Percentiles rank a stretch among this genome's conserved stretches.
These are phyloP conservation scores for Cyanoliseus patagonus DNA, from an alignment of 2,113 vertebrate genomes.

Conservation along the genomic window DNA sequence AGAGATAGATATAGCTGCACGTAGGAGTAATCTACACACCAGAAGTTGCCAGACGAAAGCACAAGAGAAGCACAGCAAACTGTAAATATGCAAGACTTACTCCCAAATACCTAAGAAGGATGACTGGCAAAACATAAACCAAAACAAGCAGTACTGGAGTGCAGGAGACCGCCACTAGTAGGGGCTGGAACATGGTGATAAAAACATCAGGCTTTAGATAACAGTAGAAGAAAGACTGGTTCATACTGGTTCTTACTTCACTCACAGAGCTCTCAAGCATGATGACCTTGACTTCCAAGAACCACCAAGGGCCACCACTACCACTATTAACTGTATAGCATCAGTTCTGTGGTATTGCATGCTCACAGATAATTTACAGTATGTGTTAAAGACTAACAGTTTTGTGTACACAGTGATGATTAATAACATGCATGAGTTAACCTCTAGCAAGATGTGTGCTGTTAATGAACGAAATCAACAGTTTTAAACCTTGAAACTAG, in stretches of 20 bases:
- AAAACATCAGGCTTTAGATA: not conserved
- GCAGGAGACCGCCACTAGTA: not conserved
- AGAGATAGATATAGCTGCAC: not conserved
- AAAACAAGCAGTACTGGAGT: not conserved
- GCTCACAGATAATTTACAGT: not conserved
- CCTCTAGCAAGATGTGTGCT: not conserved
- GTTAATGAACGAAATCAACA: not conserved
- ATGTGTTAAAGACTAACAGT: not conserved
- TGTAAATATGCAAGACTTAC: not conserved
- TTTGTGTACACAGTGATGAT: not conserved
- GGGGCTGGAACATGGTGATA: not conserved
- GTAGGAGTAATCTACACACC: not conserved
- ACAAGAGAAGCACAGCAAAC: not conserved
- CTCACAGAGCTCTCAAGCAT: not conserved
- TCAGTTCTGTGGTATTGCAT: rapidly evolving
- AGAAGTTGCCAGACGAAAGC: not conserved
- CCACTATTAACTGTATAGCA: not conserved
- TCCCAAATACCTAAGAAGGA: not conserved
- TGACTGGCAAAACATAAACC: not conserved
- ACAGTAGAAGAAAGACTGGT: not conserved
- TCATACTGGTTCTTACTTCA: not conserved
- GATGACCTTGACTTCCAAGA: not conserved
- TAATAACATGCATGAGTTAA: not conserved
- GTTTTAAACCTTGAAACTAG: not conserved
- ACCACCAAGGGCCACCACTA: not conserved